phyloP scores from a whole-genome alignment of 2,888 invertebrate genomes.

The Archaeoteleia sp. region DNA sequence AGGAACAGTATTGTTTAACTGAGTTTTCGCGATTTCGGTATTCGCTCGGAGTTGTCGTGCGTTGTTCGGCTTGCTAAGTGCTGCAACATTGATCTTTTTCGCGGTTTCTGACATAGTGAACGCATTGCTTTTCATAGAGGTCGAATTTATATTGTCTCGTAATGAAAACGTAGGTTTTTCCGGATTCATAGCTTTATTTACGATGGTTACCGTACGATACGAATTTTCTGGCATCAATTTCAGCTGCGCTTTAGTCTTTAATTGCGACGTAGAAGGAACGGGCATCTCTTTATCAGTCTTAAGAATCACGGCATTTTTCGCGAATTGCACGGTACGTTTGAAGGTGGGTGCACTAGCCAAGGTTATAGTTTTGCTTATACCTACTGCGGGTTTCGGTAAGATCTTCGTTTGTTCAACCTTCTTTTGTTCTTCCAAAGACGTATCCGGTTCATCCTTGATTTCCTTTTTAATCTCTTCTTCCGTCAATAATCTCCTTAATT shows the following conservation, averaged over 20 bases:
- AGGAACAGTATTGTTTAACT: too few species aligned
- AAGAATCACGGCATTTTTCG: constrained; percentile 1
- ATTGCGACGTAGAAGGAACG: constrained; percentile 14
- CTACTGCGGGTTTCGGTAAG: too few species aligned
- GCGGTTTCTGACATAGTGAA: background rate
- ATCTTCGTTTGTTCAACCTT: too few species aligned
- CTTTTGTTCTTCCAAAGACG: background rate
- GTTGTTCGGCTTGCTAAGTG: background rate
- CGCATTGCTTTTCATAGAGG: too few species aligned
- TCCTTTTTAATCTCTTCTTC: constrained; percentile 64
- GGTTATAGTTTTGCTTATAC: too few species aligned
- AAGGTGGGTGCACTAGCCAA: too few species aligned
- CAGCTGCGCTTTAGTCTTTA: constrained; percentile 65
- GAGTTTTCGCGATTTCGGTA: too few species aligned
- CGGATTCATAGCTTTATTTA: constrained; percentile 25
- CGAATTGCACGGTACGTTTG: background rate
- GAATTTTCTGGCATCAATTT: constrained; percentile 63
- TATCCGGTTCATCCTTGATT: constrained; percentile 45
- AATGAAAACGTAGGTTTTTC: too few species aligned
- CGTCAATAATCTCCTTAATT: constrained; percentile 54
- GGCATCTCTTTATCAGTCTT: constrained; percentile 38
- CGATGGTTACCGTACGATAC: constrained; percentile 4
- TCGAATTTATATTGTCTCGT: too few species aligned
- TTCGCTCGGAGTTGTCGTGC: constrained; percentile 9
- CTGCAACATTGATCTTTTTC: background rate